These are phyloP conservation scores for Drosophila dives DNA, from an alignment of 2,888 invertebrate species.

Conservation along the genomic window DNA sequence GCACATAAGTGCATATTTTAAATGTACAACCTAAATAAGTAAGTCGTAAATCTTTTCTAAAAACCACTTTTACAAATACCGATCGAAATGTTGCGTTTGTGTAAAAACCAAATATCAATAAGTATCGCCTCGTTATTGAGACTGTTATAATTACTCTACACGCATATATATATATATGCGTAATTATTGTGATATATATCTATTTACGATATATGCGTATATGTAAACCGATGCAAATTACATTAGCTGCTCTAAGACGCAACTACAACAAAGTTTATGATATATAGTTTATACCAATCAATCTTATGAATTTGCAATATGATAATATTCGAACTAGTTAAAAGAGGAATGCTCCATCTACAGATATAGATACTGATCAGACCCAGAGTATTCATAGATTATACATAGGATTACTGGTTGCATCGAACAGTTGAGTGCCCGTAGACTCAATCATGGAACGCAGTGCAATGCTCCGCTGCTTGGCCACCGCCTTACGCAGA, in stretches of 20 bases:
- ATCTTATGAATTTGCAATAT: constrained; percentile 66
- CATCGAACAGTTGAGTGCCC: constrained; percentile 86
- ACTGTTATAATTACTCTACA: constrained; percentile 25
- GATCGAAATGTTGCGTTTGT: constrained; percentile 66
- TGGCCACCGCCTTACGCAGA: constrained; percentile 85
- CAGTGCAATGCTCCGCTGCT: constrained; percentile 87
- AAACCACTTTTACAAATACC: constrained; percentile 34
- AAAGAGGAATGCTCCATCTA: constrained; percentile 43
- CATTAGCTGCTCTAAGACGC: constrained; percentile 13
- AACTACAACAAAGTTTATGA: constrained; percentile 18
- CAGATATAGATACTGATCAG: neutral
- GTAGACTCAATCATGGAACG: constrained; percentile 87
- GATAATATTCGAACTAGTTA: constrained; percentile 60
- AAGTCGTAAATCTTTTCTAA: constrained; percentile 41
- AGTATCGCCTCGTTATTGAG: constrained; percentile 30
- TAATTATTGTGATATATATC: constrained; percentile 25
- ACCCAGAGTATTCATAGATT: constrained; percentile 69
- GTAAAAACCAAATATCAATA: constrained; percentile 58
- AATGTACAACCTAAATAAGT: constrained; percentile 61
- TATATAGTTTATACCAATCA: constrained; percentile 58
- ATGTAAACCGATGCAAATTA: constrained; percentile 36
- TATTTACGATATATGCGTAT: constrained; percentile 23
- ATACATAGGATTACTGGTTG: constrained; percentile 84
- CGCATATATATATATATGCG: constrained; percentile 3
- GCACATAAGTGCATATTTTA: constrained; percentile 41